phyloP scores from a whole-genome alignment of 2,113 vertebrate species.

The Eira barbara region DNA sequence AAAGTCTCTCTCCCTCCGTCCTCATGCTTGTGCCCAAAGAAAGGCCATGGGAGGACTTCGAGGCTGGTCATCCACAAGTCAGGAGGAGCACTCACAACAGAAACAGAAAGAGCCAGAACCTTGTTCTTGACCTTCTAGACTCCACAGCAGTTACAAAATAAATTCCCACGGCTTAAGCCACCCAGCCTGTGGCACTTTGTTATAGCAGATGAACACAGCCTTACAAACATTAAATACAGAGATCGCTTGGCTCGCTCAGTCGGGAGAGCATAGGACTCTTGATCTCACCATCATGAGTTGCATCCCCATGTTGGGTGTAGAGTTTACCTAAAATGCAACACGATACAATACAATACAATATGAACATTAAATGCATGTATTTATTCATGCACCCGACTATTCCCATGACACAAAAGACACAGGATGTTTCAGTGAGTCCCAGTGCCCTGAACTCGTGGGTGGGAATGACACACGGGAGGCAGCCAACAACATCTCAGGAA shows the following conservation, averaged over 20 bases:
- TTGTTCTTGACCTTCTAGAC: not conserved
- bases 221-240: not conserved
- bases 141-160: not conserved
- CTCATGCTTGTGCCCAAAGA: not conserved
- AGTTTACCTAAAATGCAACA: not conserved
- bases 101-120: not conserved
- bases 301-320: not conserved
- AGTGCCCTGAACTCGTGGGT: rapidly evolving
- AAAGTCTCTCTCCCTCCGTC: not conserved
- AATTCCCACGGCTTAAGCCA: not conserved
- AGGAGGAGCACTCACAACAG: not conserved
- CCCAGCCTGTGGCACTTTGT: rapidly evolving
- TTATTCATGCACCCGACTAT: rapidly evolving
- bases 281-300: not conserved
- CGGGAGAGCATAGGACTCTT: not conserved
- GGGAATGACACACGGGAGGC: rapidly evolving
- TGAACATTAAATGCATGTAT: rapidly evolving
- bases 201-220: not conserved
- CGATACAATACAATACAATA: too few species aligned
- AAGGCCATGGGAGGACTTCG: not conserved
- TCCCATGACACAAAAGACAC: rapidly evolving
- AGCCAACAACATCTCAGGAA: not conserved
- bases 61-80: not conserved
- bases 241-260: not conserved
- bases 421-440: rapidly evolving